phyloP scores from a whole-genome alignment of 2,797 vertebrate species.

The Enteromius thamalakanensis region DNA sequence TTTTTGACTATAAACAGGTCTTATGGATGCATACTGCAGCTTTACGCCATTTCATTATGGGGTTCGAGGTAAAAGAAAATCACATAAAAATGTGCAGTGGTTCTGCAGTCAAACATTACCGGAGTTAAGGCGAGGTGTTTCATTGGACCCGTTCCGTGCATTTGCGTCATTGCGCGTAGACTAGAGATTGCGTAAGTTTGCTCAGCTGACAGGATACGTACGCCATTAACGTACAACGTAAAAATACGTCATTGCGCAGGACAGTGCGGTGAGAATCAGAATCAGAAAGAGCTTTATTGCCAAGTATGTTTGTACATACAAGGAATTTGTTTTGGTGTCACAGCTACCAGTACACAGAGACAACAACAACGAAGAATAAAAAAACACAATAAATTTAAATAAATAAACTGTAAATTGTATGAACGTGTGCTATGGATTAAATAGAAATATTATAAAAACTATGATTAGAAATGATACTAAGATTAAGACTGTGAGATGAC shows the following conservation, averaged over 20 bases:
- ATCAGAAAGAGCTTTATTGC: too few relatives aligned
- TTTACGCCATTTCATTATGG: background rate
- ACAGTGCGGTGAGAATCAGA: too few relatives aligned
- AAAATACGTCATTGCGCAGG: slow-evolving; percentile 15
- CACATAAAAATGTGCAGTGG: background rate
- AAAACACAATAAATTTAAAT: too few relatives aligned
- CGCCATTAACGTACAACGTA: slow-evolving; percentile 14
- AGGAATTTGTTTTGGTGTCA: too few relatives aligned
- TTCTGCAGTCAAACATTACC: background rate
- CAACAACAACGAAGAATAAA: too few relatives aligned
- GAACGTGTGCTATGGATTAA: too few relatives aligned
- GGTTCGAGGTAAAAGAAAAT: background rate
- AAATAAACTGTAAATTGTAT: too few relatives aligned
- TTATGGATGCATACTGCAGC: background rate
- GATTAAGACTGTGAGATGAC: background rate
- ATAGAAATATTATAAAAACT: too few relatives aligned
- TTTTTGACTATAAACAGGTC: background rate
- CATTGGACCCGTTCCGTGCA: background rate
- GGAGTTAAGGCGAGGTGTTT: slow-evolving; percentile 19
- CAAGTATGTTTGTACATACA: too few relatives aligned
- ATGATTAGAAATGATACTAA: too few relatives aligned
- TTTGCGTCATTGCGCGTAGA: slow-evolving; percentile 55
- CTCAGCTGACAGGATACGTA: slow-evolving; percentile 22
- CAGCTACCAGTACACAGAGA: too few relatives aligned
- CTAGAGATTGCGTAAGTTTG: slow-evolving; percentile 46